Percentiles rank a stretch among this genome's conserved stretches.
Evolutionary conservation across 2,888 invertebrate species (phyloP).

Genomic region (Oxystoma pomonae): DNA sequence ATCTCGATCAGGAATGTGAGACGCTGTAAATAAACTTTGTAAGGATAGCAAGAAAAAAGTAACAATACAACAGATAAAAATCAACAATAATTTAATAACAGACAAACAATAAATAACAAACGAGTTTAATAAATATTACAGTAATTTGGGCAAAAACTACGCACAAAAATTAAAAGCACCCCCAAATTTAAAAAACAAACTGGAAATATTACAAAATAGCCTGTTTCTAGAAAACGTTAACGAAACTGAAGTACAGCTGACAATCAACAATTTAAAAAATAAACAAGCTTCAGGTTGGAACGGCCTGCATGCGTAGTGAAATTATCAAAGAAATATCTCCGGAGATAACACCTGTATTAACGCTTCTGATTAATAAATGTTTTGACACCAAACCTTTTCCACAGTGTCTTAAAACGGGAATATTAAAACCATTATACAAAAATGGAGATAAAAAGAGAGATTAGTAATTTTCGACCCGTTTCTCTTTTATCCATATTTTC

Average conservation of each 20-base stretch:
- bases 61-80: neutral
- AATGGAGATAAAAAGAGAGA: conserved; percentile 4
- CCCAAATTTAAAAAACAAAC: neutral
- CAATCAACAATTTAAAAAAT: conserved; percentile 1
- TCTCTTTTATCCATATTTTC: conserved; percentile 1
- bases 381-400: conserved; percentile 3
- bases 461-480: conserved; percentile 6
- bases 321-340: neutral
- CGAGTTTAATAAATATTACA: conserved; percentile 1
- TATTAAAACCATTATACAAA: conserved; percentile 8
- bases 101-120: neutral
- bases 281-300: conserved; percentile 1
- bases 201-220: neutral
- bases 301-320: neutral
- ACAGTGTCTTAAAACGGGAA: conserved; percentile 8
- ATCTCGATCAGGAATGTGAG: neutral
- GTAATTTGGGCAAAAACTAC: neutral
- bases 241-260: neutral
- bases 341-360: neutral
- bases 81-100: neutral
- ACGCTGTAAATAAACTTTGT: neutral
- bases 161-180: neutral
- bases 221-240: neutral
- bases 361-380: conserved; percentile 1
- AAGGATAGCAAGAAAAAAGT: neutral